Conservation (phyloP, 2,113 vertebrate genomes). For the Neogale vison region DNA sequence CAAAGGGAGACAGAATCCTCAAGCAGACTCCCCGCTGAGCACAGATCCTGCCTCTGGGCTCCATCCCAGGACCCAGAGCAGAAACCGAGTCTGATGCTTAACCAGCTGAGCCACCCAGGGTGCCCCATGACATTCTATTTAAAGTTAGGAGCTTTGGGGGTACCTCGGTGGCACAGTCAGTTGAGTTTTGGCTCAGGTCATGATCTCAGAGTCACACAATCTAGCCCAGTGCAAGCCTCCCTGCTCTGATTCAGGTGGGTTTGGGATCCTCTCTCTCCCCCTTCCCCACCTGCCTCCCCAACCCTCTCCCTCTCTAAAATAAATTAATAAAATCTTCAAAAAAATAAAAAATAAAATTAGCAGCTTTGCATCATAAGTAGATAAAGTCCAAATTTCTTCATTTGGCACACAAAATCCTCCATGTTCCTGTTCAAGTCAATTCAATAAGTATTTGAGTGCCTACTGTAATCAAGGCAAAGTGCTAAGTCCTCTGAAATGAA, state of each 20-base stretch:
- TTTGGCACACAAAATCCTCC: slow-evolving; percentile 21
- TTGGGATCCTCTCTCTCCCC: background rate
- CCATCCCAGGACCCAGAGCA: background rate
- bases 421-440: slow-evolving; percentile 14
- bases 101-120: background rate
- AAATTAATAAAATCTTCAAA: background rate
- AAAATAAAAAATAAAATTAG: background rate
- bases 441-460: slow-evolving; percentile 36
- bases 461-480: slow-evolving; percentile 1
- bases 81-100: background rate
- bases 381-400: slow-evolving; percentile 52
- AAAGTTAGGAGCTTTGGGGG: background rate
- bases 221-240: background rate
- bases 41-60: background rate
- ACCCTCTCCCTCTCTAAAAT: background rate
- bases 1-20: background rate
- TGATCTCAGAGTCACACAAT: background rate
- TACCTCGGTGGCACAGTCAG: background rate
- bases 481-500: slow-evolving; percentile 8
- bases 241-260: background rate
- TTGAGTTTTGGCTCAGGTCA: background rate
- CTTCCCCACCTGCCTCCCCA: background rate
- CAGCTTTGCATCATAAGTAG: background rate
- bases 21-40: background rate
- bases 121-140: background rate